Percentiles rank a stretch among this genome's conserved stretches.
Evolutionary conservation across 2,888 invertebrate species (phyloP).

Genomic region (Rhopalosiphum nymphaeae): DNA sequence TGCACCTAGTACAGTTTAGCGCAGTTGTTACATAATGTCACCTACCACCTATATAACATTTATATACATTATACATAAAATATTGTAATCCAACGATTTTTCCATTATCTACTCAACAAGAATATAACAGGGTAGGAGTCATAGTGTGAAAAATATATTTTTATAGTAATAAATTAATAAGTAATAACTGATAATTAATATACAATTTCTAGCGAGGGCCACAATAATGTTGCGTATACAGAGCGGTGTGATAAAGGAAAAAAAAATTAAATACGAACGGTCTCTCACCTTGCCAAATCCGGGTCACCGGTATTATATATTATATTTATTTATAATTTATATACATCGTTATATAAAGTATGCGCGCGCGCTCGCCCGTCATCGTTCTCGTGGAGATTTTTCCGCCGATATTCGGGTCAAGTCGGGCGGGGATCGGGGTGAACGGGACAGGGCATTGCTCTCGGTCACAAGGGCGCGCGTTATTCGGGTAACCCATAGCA

Average conservation of each 20-base stretch:
- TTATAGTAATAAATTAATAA: background rate
- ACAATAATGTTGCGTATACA: background rate
- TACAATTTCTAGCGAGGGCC: background rate
- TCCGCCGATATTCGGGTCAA: conserved; percentile 61
- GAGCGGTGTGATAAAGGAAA: background rate
- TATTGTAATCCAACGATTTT: background rate
- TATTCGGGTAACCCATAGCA: conserved; percentile 51
- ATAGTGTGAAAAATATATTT: background rate
- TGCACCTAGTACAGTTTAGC: background rate
- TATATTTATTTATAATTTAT: conserved; percentile 29
- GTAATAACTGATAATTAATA: too few relatives aligned
- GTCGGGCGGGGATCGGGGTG: conserved; percentile 34
- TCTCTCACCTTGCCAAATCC: conserved; percentile 56
- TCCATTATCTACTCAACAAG: background rate
- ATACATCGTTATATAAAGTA: background rate
- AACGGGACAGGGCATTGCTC: conserved; percentile 60
- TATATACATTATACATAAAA: background rate
- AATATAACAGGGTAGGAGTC: background rate
- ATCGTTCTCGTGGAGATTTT: conserved; percentile 26
- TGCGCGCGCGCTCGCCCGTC: background rate
- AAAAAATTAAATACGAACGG: conserved; percentile 25
- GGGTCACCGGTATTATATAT: conserved; percentile 48
- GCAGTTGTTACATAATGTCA: background rate
- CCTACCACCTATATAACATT: background rate
- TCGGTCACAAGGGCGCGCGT: conserved; percentile 56